Conservation (phyloP, 1,140 invertebrate species). For the Holcopasites calliopsidis region DNA sequence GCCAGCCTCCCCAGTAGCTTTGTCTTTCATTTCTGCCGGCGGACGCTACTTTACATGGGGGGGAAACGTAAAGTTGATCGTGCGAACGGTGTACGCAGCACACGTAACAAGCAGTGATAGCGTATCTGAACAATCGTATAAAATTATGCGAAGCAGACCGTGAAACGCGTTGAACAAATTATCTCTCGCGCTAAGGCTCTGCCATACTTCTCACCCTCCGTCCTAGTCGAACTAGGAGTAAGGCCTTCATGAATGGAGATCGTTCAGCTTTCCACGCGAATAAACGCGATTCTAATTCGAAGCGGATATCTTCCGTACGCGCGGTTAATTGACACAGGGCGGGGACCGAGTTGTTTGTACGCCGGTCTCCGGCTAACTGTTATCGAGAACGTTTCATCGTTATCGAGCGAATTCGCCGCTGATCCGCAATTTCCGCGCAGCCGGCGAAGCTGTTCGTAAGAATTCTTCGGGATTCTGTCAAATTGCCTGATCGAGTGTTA, state of each 20-base stretch:
- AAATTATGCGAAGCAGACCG: background rate
- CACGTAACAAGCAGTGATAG: background rate
- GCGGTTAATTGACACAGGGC: background rate
- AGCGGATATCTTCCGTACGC: background rate
- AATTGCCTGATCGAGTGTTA: too few relatives aligned
- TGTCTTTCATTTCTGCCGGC: background rate
- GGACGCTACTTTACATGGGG: background rate
- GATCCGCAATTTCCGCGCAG: too few relatives aligned
- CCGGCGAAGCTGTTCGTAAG: too few relatives aligned
- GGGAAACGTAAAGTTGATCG: too few relatives aligned
- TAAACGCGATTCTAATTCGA: background rate
- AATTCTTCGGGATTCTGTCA: too few relatives aligned
- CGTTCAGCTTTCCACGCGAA: background rate
- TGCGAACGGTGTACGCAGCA: too few relatives aligned
- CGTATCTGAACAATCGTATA: background rate
- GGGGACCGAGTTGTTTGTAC: slow-evolving; percentile 7
- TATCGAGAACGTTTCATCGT: slow-evolving; percentile 36
- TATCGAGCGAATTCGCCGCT: too few relatives aligned
- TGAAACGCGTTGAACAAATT: background rate
- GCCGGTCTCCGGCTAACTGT: slow-evolving; percentile 9
- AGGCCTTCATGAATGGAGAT: too few relatives aligned
- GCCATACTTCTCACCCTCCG: background rate
- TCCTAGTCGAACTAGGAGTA: too few relatives aligned
- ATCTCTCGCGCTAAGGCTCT: background rate
- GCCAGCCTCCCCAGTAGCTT: slow-evolving; percentile 4